Base-by-base conservation (phyloP, 2,888 invertebrate genomes). In the Acrobasis suavella region DNA sequence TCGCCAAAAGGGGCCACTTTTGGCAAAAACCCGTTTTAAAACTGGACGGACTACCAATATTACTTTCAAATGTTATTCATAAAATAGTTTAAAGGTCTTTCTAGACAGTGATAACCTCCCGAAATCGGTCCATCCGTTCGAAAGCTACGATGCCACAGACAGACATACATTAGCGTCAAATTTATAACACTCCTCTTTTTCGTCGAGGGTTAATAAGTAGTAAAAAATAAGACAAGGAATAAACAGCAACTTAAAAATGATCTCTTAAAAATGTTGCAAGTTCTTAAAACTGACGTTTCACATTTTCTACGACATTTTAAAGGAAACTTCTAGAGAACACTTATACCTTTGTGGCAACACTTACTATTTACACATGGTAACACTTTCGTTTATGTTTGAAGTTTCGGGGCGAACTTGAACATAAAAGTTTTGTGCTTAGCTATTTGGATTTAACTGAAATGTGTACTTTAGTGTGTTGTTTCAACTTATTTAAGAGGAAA, bases 371-470 rank as follows among this genome's bases (percentile, higher is more conserved):
- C 60, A 60, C 51, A 51, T 60, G 51, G 51, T 38, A 60, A 60
- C 60, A 60, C 51, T 60, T 42, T 60, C 60, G 60, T 51, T 60
- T 60, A 60, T 60, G 51, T 51, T 39, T 51, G 7, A 60, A 60
- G 60, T 60, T 51, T 51, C 9, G 22, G 17, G 9, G 51, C 17
- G 37, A 51, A 60, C 39, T 51, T 60, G 39, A 0, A 15, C 51
- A 22, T 60, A 51, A 60, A 60, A 51, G 50, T 50, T 59, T 50
- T 38, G 17, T 38, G 50, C 7, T 50, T 38, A 22, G 56, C 37
- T 54, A 58, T 58, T 58, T 58, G 42, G 17, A 49, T 49, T 56
- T 56, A 17, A 42, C 56, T 14, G 8, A 42, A 42, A 16, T 49
- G 46, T 17, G 7, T 46, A 32, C 32, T 58, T 58, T 49, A 14